Evolutionary conservation across 2,797 vertebrate species (phyloP).

Genomic region (Huso huso): DNA sequence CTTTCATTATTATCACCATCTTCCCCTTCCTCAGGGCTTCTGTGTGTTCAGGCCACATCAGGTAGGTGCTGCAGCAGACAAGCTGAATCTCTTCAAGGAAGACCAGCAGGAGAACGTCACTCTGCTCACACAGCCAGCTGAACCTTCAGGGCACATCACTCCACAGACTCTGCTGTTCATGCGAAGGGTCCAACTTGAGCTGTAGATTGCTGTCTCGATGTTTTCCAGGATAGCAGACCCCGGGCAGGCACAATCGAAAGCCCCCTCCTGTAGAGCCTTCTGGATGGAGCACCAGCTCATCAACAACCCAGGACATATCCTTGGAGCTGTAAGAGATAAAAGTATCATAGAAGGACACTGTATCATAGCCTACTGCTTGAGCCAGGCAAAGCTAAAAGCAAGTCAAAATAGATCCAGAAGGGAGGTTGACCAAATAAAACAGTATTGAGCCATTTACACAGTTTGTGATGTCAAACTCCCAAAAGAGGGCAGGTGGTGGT

Average conservation of each 20-base stretch:
- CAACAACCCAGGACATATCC: neutral
- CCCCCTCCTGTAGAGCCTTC: neutral
- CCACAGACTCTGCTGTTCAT: slow-evolving; percentile 10
- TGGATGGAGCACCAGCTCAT: neutral
- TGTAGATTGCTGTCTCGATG: neutral
- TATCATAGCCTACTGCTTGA: neutral
- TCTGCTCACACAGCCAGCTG: slow-evolving; percentile 2
- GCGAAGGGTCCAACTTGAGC: slow-evolving; percentile 3
- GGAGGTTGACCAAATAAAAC: too few species aligned
- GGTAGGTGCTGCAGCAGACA: too few species aligned
- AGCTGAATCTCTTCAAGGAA: too few species aligned
- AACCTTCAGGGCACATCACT: slow-evolving; percentile 11
- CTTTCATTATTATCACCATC: too few species aligned
- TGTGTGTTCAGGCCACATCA: too few species aligned
- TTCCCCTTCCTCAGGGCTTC: too few species aligned
- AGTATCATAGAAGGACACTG: neutral
- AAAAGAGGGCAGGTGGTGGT: too few species aligned
- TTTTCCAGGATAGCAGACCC: neutral
- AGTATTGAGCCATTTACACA: too few species aligned
- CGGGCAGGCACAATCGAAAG: neutral
- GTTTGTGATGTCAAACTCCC: too few species aligned
- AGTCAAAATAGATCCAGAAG: too few species aligned
- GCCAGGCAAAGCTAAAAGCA: too few species aligned
- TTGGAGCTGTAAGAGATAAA: neutral
- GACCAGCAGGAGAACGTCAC: too few species aligned